Evolutionary conservation across 2,797 vertebrate species (phyloP).

Genomic region (Pogoniulus pusillus): DNA sequence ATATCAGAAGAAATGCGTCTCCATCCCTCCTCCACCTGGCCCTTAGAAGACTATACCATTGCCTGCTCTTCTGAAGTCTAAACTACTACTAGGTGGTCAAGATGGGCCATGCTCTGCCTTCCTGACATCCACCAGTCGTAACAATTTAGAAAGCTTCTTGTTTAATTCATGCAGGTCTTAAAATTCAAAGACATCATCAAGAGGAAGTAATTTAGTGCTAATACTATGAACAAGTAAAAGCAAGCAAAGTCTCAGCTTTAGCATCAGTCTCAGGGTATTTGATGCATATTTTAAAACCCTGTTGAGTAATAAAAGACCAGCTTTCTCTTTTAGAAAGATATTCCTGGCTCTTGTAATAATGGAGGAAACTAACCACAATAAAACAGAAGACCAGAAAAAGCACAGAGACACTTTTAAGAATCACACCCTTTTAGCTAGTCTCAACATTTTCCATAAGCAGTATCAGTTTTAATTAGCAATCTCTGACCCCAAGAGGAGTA

Average conservation of each 20-base stretch:
- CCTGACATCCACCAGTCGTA: fast-evolving
- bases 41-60: neutral
- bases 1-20: neutral
- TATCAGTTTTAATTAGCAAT: neutral
- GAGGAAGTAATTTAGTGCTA: neutral
- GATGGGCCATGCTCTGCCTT: neutral
- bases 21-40: neutral
- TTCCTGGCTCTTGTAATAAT: neutral
- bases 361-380: neutral
- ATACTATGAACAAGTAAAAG: neutral
- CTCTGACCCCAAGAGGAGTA: neutral
- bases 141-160: neutral
- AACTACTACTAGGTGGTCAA: neutral
- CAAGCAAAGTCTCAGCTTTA: neutral
- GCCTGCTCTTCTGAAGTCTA: neutral
- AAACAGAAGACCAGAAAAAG: neutral
- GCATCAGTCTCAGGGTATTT: neutral
- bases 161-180: neutral
- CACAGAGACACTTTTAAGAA: neutral
- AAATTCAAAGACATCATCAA: neutral
- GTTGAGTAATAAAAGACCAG: neutral
- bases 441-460: neutral
- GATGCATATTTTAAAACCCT: neutral
- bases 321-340: neutral
- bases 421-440: neutral